phyloP scores from a whole-genome alignment of 2,888 invertebrate genomes.

The Holacanthella duospinosa region DNA sequence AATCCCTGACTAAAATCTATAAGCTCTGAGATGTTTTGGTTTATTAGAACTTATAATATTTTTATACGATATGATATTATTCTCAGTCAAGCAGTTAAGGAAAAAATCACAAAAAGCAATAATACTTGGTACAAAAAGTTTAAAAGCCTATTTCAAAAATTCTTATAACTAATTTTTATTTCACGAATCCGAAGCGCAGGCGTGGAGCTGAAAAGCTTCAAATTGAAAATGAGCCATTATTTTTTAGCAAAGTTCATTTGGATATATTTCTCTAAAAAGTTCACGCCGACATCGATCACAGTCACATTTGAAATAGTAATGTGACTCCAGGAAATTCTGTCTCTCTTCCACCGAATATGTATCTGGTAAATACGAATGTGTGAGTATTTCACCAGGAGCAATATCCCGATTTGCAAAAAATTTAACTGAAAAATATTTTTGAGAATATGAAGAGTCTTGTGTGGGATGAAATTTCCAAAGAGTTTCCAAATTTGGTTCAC shows the following conservation, averaged over 20 bases:
- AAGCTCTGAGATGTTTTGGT: no score
- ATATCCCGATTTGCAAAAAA: conserved; percentile 4
- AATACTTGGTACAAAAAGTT: no score
- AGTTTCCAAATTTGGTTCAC: conserved; percentile 5
- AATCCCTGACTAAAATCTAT: no score
- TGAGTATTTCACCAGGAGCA: not conserved
- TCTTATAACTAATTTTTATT: no score
- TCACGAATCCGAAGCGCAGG: no score
- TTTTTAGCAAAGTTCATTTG: no score
- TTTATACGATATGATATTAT: not conserved
- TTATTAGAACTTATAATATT: no score
- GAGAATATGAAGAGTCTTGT: not conserved
- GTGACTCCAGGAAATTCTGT: not conserved
- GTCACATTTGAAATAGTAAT: conserved; percentile 7
- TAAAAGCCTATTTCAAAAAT: no score
- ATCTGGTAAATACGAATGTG: not conserved
- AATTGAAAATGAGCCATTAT: no score
- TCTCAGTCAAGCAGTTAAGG: conserved; percentile 3
- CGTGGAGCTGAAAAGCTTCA: no score
- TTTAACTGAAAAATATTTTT: conserved; percentile 9
- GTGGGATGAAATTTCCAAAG: conserved; percentile 8
- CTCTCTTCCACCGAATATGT: not conserved
- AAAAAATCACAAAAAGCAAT: not conserved
- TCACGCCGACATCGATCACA: conserved; percentile 4
- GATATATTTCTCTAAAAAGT: not conserved